Evolutionary conservation across 2,888 invertebrate genomes (phyloP).

Genomic region (Endotricha flammealis): DNA sequence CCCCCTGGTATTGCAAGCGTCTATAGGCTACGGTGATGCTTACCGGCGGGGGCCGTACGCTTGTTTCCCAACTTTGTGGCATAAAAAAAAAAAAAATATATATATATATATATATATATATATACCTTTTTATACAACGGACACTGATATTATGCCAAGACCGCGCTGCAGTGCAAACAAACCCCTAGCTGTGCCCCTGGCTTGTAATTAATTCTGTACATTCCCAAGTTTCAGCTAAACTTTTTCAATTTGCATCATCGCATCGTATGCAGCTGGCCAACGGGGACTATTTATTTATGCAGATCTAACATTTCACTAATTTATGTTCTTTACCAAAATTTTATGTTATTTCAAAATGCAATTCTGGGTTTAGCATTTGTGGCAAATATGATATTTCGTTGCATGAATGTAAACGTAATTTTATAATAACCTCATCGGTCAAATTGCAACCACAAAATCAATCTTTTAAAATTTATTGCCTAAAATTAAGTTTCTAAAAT

Average conservation of each 20-base stretch:
- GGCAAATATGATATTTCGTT: conserved; percentile 1
- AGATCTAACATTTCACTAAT: conserved; percentile 21
- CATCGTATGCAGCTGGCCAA: conserved; percentile 27
- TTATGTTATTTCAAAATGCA: background rate
- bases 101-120: too few species aligned
- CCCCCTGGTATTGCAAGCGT: too few species aligned
- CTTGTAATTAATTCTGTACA: conserved; percentile 46
- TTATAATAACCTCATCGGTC: background rate
- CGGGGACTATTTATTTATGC: conserved; percentile 32
- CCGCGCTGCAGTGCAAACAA: conserved; percentile 6
- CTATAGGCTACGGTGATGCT: too few species aligned
- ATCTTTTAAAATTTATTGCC: too few species aligned
- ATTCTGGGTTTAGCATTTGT: conserved; percentile 2
- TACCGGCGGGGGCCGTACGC: too few species aligned
- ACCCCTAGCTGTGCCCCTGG: conserved; percentile 22
- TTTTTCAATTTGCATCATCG: conserved; percentile 56
- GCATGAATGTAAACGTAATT: background rate
- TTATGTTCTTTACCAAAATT: conserved; percentile 15
- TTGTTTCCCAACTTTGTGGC: too few species aligned
- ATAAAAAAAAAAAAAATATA: too few species aligned
- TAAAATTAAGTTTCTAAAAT: too few species aligned
- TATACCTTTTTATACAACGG: too few species aligned
- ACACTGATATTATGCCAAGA: background rate
- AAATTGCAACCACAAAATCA: too few species aligned
- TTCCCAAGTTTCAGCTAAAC: conserved; percentile 35